Conservation (phyloP, 1,140 invertebrate genomes). For the Bombus terrestris region DNA sequence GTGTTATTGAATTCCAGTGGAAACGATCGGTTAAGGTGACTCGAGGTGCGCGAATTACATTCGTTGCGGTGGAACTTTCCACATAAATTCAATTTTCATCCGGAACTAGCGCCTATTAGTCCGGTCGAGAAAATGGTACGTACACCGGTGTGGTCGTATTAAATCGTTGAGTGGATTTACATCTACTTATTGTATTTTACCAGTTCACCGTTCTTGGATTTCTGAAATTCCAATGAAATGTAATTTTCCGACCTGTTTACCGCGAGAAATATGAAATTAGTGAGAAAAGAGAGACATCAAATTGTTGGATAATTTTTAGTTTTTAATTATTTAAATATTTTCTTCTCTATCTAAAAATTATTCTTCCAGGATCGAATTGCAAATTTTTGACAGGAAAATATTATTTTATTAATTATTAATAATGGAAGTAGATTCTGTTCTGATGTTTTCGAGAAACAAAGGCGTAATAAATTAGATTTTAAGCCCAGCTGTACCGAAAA, state of each 20-base stretch:
- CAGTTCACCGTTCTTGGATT: not conserved
- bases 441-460: too few species aligned
- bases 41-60: not conserved
- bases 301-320: not conserved
- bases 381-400: too few species aligned
- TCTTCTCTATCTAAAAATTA: not conserved
- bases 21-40: slow-evolving; percentile 6
- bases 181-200: not conserved
- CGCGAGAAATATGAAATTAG: not conserved
- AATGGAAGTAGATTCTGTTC: too few species aligned
- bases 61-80: not conserved
- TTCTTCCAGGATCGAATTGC: not conserved
- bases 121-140: not conserved
- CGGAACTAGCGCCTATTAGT: not conserved
- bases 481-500: too few species aligned
- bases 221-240: not conserved
- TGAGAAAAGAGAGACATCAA: not conserved
- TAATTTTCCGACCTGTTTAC: not conserved
- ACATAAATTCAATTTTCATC: slow-evolving; percentile 10
- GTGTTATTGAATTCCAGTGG: not conserved
- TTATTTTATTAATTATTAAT: too few species aligned
- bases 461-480: too few species aligned
- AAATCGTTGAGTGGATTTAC: not conserved
- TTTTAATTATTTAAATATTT: not conserved
- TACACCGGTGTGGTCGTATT: not conserved